Base-by-base conservation (phyloP, 2,113 vertebrate genomes). In the Epinephelus cyanopodus region DNA sequence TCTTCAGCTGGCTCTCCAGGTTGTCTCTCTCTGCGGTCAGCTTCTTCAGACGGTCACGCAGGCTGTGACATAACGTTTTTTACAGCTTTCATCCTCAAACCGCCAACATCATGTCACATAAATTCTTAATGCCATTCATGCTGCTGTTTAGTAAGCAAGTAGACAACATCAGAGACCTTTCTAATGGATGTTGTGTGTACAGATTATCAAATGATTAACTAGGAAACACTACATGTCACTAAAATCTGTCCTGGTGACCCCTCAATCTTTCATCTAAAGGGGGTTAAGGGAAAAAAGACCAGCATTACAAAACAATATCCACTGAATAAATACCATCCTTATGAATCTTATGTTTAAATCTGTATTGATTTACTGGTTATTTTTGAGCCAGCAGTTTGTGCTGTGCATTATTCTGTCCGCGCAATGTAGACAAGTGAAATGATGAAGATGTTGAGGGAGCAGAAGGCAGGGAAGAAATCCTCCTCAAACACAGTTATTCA, bases 41-140 rank as follows among this genome's bases (percentile, higher is more conserved):
- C 93, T 98, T 99, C 92, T 96, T 98, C 86, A 98, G 91, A 73
- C 96, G 97, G 88, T 98, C 97, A 83, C 96, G 98, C 77, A 99
- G 91, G 88, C 98, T 99, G 70, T 63, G 90, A 63, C 6, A 68
- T 6, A 87, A 37, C 33, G 33, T 37, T 50, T 25, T 45, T 14
- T 21, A 1, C 25, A 64, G 3, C 9, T 63, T 64, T 39, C n/a
- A 17, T 17, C 18, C 27, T 67, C 4, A 45, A 29, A 68, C 19
- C 25, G 17, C 2, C 29, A 6, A 19, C 10, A 15, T 77, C 3
- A 58, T 33, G 65, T 17, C 60, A 0, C 10, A 25, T 10, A 23
- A 15, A 39, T 63, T 67, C 8, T 12, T 18, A 71, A 45, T 42
- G 54, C 29, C 5, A 57, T 58, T 52, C 27, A 23, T 74, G 29